Percentiles rank a stretch among this genome's conserved stretches.
These are phyloP conservation scores for Cephus nigrinus DNA, from an alignment of 2,888 invertebrate genomes.

Conservation along the genomic window DNA sequence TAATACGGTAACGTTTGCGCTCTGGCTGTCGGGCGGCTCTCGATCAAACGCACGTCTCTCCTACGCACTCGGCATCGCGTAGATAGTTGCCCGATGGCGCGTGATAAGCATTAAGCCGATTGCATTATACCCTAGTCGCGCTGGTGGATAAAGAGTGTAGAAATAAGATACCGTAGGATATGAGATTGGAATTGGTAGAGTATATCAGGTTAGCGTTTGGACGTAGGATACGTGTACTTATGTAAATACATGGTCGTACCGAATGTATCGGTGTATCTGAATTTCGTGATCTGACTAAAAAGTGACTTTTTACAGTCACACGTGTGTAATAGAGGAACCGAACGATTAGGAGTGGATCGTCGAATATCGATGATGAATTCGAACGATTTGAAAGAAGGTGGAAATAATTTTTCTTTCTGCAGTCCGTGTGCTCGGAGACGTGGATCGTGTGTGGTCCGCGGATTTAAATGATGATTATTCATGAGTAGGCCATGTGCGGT, in stretches of 20 bases:
- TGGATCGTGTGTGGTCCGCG: conserved; percentile 1
- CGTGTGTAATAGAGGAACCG: not conserved
- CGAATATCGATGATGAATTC: not conserved
- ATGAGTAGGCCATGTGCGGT: conserved; percentile 26
- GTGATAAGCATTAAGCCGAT: conserved; percentile 41
- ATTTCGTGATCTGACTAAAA: not conserved
- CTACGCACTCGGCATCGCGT: conserved; percentile 61
- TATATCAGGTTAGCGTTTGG: not conserved
- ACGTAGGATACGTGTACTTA: not conserved
- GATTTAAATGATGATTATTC: conserved; percentile 39
- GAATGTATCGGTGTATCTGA: not conserved
- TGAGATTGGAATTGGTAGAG: not conserved
- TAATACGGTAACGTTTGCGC: conserved; percentile 21
- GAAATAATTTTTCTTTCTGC: not conserved
- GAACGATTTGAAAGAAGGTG: not conserved
- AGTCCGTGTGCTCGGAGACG: not conserved
- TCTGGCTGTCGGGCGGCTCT: conserved; percentile 48
- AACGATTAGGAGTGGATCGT: not conserved
- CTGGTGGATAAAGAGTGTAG: not conserved
- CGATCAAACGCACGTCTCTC: conserved; percentile 65
- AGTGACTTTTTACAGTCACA: not conserved
- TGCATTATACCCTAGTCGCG: conserved; percentile 12
- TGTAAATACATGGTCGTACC: not conserved
- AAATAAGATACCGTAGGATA: not conserved
- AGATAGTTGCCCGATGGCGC: conserved; percentile 19